Evolutionary conservation across 2,888 invertebrate genomes (phyloP), one percentile per base, ranked within the genome.

Genomic region (Monochamus alternatus): DNA sequence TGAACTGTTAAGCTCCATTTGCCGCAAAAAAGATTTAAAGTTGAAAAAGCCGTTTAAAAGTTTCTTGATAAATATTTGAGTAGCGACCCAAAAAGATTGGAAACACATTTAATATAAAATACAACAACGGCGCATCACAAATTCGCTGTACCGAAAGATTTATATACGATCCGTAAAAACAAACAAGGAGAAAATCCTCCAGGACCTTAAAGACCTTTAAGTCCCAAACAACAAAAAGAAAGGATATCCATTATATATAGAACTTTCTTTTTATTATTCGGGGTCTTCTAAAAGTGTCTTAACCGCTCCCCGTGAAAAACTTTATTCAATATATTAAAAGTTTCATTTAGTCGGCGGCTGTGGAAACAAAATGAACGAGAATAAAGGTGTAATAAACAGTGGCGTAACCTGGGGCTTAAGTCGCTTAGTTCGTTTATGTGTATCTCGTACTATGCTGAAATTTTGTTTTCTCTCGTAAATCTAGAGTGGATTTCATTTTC

Each of bases 321-420:
- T 60, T 69, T 59, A 69, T 69, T 69, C 69, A 55, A 69, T 69
- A 69, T 69, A 69, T 69, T 69, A 69, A 69, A 69, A 69, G 60
- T 69, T 69, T 69, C 69, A 59, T 69, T 69, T 69, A 69, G 69
- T 59, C 60, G 60, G 60, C 31, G 60, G 60, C 22, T n/a, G 69
- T 22, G 69, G 69, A 69, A 60, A 69, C 60, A 60, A 60, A 69
- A 60, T 60, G 60, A 60, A 60, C 30, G 47, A 60, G 32, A n/a
- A 69, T 44, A n/a, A 60, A 69, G 69, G 69, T 60, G 69, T 47
- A 69, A 60, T 60, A 60, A 69, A 69, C 69, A 69, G 69, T 60
- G 60, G 69, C 69, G 69, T 44, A 60, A 51, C 59, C 7, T 9
- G 58, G 30, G 47, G 55, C 43, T 43, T 68, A 59, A 58, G 38